Conservation (phyloP, 2,888 invertebrate genomes). For the Monopis laevigella region DNA sequence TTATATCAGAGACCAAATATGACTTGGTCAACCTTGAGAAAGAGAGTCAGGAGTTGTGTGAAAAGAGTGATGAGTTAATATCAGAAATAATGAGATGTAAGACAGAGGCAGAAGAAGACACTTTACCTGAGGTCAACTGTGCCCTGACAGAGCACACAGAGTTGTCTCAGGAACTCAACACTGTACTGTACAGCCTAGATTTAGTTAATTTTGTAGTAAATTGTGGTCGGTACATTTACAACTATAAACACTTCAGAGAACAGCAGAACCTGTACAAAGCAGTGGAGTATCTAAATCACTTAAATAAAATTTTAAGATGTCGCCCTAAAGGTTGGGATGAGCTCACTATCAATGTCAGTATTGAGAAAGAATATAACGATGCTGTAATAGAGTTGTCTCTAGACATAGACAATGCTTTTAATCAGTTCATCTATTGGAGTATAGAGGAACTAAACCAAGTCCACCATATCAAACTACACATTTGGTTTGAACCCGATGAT, state of each 20-base stretch:
- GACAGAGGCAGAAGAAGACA: constrained; percentile 68
- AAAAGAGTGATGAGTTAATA: constrained; percentile 48
- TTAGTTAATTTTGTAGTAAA: not conserved
- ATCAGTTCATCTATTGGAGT: no score
- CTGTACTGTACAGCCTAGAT: constrained; percentile 23
- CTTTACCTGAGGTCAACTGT: constrained; percentile 70
- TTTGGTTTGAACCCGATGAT: no score
- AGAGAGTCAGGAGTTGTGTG: constrained; percentile 48
- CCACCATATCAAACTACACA: no score
- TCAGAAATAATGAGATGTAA: constrained; percentile 64
- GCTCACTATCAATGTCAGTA: no score
- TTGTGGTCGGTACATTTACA: constrained; percentile 25
- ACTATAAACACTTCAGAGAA: constrained; percentile 39
- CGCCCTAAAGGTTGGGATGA: no score
- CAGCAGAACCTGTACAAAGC: constrained; percentile 45
- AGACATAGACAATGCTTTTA: no score
- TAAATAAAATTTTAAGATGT: no score
- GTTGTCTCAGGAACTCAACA: constrained; percentile 26
- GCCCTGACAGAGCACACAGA: constrained; percentile 49
- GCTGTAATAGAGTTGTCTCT: no score
- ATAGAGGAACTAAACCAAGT: no score
- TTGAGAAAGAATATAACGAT: no score
- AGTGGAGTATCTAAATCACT: constrained; percentile 56
- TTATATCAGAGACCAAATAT: constrained; percentile 66
- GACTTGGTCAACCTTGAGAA: constrained; percentile 66